A percentile compares a stretch with the other conserved stretches of the same genome.
phyloP scores from a whole-genome alignment of 2,113 vertebrate species.

The Corapipo altera region DNA sequence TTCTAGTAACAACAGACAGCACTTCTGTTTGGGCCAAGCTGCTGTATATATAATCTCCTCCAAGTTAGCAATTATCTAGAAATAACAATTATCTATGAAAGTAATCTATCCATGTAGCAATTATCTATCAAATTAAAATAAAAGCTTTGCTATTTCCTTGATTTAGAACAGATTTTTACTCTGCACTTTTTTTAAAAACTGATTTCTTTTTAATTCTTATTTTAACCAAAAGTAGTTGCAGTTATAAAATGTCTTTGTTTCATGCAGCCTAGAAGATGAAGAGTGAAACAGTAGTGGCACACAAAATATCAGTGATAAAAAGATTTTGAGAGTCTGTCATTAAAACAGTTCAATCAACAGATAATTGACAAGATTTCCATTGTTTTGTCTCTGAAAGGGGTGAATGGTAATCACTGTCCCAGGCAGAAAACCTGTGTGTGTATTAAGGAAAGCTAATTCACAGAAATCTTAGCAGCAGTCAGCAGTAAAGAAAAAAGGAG shows the following conservation, averaged over 20 bases:
- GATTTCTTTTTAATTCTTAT: not conserved
- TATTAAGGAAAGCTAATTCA: not conserved
- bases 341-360: not conserved
- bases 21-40: not conserved
- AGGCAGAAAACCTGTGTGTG: not conserved
- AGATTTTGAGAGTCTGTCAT: not conserved
- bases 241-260: not conserved
- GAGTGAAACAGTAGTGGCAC: not conserved
- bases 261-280: not conserved
- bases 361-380: not conserved
- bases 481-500: not conserved
- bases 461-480: not conserved
- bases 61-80: not conserved
- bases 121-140: not conserved
- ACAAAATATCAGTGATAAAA: not conserved
- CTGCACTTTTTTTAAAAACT: not conserved
- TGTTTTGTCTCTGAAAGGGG: not conserved
- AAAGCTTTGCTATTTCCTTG: not conserved
- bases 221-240: not conserved
- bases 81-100: not conserved
- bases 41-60: not conserved
- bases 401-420: not conserved
- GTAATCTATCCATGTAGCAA: not conserved
- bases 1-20: not conserved
- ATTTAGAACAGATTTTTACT: not conserved